phyloP scores from a whole-genome alignment of 2,797 vertebrate genomes.

The Takifugu rubripes region DNA sequence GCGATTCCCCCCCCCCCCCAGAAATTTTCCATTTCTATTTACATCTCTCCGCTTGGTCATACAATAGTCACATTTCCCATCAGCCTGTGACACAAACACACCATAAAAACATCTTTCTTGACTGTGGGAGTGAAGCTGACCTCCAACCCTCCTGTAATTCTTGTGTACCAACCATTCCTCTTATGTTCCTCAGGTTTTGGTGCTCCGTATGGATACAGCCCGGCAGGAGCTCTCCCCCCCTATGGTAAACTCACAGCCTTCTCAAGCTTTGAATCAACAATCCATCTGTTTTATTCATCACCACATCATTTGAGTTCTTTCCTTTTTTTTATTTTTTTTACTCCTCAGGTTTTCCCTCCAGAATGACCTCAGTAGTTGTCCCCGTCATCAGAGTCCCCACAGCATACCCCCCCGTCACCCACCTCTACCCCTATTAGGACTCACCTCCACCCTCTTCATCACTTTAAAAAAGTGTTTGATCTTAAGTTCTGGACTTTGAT shows the following conservation, averaged over 20 bases:
- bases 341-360: constrained; percentile 60
- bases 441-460: constrained; percentile 9
- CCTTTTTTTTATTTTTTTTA: constrained; percentile 23
- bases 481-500: too few relatives aligned
- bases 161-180: too few relatives aligned
- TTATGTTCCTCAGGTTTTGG: constrained; percentile 76
- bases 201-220: constrained; percentile 85
- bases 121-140: background rate
- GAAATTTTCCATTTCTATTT: background rate
- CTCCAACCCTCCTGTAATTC: too few relatives aligned
- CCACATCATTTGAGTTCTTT: constrained; percentile 40
- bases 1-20: too few relatives aligned
- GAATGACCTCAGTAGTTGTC: constrained; percentile 62
- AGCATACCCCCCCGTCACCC: constrained; percentile 50
- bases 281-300: constrained; percentile 23
- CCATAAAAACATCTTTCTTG: background rate
- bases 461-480: constrained; percentile 7
- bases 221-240: constrained; percentile 79
- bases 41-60: background rate
- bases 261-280: constrained; percentile 8
- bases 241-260: constrained; percentile 76
- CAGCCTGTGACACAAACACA: background rate
- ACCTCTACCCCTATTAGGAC: constrained; percentile 57
- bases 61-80: too few relatives aligned
- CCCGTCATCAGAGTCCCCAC: constrained; percentile 58